Evolutionary conservation across 2,888 invertebrate species (phyloP).

Genomic region (Meteorus colon): DNA sequence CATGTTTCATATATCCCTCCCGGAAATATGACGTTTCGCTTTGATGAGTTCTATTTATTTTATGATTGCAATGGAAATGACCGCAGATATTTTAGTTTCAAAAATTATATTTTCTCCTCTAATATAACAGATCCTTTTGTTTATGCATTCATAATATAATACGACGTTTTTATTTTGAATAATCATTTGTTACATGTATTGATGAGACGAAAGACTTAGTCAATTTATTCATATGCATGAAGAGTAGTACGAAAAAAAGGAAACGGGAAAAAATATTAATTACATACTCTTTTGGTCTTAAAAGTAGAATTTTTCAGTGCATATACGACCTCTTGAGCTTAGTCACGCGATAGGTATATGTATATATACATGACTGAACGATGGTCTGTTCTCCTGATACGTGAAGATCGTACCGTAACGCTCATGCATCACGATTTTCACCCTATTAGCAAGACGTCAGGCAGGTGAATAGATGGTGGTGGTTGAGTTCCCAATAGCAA

Average conservation of each 20-base stretch:
- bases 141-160: background rate
- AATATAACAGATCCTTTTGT: background rate
- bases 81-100: background rate
- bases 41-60: background rate
- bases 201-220: no score
- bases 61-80: background rate
- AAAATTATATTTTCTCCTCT: background rate
- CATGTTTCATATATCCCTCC: no score
- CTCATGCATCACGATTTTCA: slow-evolving; percentile 33
- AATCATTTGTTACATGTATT: no score
- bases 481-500: slow-evolving; percentile 14
- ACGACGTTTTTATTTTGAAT: background rate
- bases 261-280: no score
- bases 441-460: slow-evolving; percentile 36
- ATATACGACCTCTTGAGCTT: background rate
- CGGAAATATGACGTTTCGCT: background rate
- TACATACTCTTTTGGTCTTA: no score
- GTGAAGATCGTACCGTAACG: background rate
- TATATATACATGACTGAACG: slow-evolving; percentile 8
- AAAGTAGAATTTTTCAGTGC: no score
- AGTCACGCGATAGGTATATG: background rate
- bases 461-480: slow-evolving; percentile 28
- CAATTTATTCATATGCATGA: no score
- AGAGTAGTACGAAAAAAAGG: no score
- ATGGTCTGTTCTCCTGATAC: background rate